Evolutionary conservation across 2,797 vertebrate genomes (phyloP), one percentile per base, ranked within the genome.

Genomic region (Halcyon badia): DNA sequence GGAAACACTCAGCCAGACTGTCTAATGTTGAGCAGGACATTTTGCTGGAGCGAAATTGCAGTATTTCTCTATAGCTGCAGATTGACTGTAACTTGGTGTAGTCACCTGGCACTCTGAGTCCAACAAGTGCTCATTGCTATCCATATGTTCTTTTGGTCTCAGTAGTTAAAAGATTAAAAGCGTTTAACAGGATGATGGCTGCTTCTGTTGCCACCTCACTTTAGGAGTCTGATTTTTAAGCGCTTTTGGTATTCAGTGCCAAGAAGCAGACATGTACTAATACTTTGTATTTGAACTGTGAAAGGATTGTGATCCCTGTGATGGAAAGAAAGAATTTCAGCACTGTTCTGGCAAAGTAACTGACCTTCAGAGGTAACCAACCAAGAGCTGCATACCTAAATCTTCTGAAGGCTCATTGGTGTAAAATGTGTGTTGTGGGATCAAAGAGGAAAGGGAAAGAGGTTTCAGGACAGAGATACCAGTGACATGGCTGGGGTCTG

Each of bases 51-150:
- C 10, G 84, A 84, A 93, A 92, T 86, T 94, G 33, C 51, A 49
- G 83, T 76, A 78, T 94, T 90, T 75, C 57, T 83, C 70, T 93
- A 52, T 83, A 94, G 73, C 31, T 70, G 70, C 62, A 94, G 94
- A 86, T 89, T 94, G 49, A 62, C 62, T 90, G 21, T 46, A 65
- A 80, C 60, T 76, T 52, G 33, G 14, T 89, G 72, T 24, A 73
- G 41, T 66, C 52, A 79, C 49, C 75, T 68, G 76, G 22, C 42
- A 52, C 66, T 66, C 49, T 68, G 39, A 11, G 60, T 10, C 18
- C 49, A 54, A 21, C 0, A 9, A 61, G 44, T 87, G 16, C 21
- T 84, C 80, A 16, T 58, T 75, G 41, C 25, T 88, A 42, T 62
- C 58, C 62, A 3, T 57, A 25, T 71, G 19, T 44, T 92, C 57